These are phyloP conservation scores for Oncorhynchus nerka DNA, from an alignment of 2,113 vertebrate genomes.

Conservation along the genomic window DNA sequence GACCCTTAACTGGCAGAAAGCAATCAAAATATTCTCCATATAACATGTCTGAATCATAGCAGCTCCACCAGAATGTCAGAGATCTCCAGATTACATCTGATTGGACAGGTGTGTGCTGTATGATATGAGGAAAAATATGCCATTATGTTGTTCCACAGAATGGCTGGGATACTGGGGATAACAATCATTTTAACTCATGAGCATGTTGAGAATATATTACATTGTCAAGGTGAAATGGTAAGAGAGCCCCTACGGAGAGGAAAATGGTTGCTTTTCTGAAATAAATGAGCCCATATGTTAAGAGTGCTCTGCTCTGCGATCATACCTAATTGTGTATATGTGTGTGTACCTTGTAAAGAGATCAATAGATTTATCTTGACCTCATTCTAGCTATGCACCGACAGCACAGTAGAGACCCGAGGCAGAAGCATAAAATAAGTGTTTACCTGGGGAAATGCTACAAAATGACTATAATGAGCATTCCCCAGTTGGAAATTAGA, in stretches of 20 bases:
- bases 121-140: neutral
- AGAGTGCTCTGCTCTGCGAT: no score
- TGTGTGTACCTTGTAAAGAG: conserved; percentile 27
- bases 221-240: no score
- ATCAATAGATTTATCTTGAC: conserved; percentile 54
- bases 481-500: conserved; percentile 52
- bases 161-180: no score
- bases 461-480: conserved; percentile 58
- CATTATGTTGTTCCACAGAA: no score
- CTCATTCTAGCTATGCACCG: conserved; percentile 55
- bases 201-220: no score
- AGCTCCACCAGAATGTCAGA: neutral
- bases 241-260: no score
- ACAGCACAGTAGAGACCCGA: conserved; percentile 45
- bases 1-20: neutral
- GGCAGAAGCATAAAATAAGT: conserved; percentile 7
- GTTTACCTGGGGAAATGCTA: conserved; percentile 59
- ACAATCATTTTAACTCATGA: no score
- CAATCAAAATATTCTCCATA: no score
- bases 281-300: no score
- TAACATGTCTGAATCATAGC: no score
- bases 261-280: no score
- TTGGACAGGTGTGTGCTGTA: neutral
- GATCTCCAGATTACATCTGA: neutral
- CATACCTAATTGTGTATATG: no score